Base-by-base conservation (phyloP, 1,140 invertebrate genomes). In the Venturia canescens region DNA sequence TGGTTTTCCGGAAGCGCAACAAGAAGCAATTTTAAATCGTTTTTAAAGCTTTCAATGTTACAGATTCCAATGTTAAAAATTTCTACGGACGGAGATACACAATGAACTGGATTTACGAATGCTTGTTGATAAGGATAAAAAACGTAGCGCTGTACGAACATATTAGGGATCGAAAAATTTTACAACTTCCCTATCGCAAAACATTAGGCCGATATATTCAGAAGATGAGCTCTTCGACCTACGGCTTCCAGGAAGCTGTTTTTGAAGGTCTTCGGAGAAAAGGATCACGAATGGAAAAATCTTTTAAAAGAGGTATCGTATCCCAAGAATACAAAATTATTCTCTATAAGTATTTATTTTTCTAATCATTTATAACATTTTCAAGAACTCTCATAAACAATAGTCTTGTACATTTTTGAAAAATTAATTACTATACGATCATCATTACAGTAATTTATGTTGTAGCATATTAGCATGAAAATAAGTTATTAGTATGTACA, bases 31-130 rank as follows among this genome's bases (percentile, higher is more conserved):
- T n/a, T n/a, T 34, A 57, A 63, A 27, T 23, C 78, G 27, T 72
- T 75, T 57, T 38, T 16, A 26, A 79, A 29, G 84, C 82, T 26
- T 53, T 80, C 23, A 85, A 85, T 75, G 69, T 67, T 18, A 53
- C 15, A 15, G 13, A 29, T 23, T 44, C 70, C 48, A 60, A n/a
- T n/a, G n/a, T n/a, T n/a, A n/a, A n/a, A n/a, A n/a, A n/a, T n/a
- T n/a, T n/a, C n/a, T n/a, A 78, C 18, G 57, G 76, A 15, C 34
- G 44, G 53, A 34, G 81, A 78, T 82, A 83, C 48, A 38, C 31
- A 16, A 53, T 57, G 11, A 27, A 83, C 18, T 85, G 82, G 84
- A 44, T 85, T 0, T 85, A 85, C 21, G 79, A 85, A 76, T 84
- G 84, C 38, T 31, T 83, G 26, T 48, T 85, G 13, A 79, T 85